Evolutionary conservation across 2,113 vertebrate genomes (phyloP).

Genomic region (Lota lota): DNA sequence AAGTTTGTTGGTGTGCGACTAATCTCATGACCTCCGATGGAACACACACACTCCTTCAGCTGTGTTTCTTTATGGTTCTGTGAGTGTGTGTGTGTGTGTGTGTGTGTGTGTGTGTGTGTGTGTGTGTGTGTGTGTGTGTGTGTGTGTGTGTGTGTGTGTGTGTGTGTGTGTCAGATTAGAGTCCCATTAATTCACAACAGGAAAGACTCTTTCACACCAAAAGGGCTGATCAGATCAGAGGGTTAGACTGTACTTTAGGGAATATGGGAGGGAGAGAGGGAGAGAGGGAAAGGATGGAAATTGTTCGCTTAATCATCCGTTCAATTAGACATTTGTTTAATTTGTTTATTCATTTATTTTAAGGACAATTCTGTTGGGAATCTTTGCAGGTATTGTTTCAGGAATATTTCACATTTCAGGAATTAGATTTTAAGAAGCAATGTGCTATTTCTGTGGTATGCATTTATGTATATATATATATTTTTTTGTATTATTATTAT

Average conservation of each 20-base stretch:
- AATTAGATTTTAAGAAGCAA: too few species aligned
- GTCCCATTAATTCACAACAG: constrained; percentile 60
- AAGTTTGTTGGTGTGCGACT: constrained; percentile 51
- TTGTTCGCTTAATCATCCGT: too few species aligned
- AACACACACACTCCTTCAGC: constrained; percentile 35
- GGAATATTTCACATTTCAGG: too few species aligned
- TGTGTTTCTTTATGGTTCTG: constrained; percentile 8
- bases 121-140: constrained; percentile 29
- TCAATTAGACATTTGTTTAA: too few species aligned
- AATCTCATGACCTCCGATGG: constrained; percentile 52
- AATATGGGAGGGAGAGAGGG: neutral
- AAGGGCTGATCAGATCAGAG: constrained; percentile 44
- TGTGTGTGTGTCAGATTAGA: constrained; percentile 61
- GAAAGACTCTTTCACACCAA: constrained; percentile 49
- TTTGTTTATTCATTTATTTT: too few species aligned
- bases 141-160: neutral
- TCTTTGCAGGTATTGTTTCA: too few species aligned
- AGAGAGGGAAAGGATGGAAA: too few species aligned
- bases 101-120: constrained; percentile 27
- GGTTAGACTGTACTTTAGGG: neutral
- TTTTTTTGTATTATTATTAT: too few species aligned
- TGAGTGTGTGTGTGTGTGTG: neutral
- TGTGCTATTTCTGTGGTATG: too few species aligned
- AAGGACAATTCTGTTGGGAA: too few species aligned
- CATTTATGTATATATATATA: too few species aligned